Base-by-base conservation (phyloP, 2,888 invertebrate genomes). In the Exocentrus adspersus region DNA sequence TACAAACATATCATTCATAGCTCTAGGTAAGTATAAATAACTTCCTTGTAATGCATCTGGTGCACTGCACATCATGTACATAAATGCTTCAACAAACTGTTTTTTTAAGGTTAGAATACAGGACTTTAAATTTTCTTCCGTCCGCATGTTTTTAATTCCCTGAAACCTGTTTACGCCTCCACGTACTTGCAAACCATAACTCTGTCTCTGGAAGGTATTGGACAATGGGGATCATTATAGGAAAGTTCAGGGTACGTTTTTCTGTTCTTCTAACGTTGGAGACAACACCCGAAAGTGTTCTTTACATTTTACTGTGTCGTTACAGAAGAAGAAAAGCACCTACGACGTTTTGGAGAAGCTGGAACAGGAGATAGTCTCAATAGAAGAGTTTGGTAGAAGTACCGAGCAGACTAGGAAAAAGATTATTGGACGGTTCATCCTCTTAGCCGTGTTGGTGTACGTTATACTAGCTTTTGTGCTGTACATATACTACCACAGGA, bases 391-490 rank as follows among this genome's bases (percentile, higher is more conserved):
- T 84, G 89, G 92, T 14, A 86, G 89, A 54, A 89, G 87, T 77
- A 95, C 94, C 17, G 92, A 95, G 79, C 89, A 91, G 77, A 88
- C 87, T 43, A 93, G 93, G 80, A 93, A 92, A 78, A 89, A 90
- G 52, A 89, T 95, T 68, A 90, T 95, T 51, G 92, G 92, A 42
- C 89, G 91, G 74, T 88, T 75, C 59, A 37, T 97, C 56, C 86
- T 91, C 28, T 80, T 90, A 21, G 73, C 73, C 30, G 87, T 89
- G 71, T 90, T 91, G 2, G 88, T 92, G 37, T 89, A 89, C 10
- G 78, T 91, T 2, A 90, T 91, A 45, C 88, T 90, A 67, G 92
- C 92, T 5, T 80, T 91, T 24, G 78, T 92, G 21, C 91, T 93
- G 80, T 95, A 92, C 78, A 92, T 93, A 83, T 90, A 90, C 73